Evolutionary conservation across 2,888 invertebrate species (phyloP).

Genomic region (Myopa tessellatipennis): DNA sequence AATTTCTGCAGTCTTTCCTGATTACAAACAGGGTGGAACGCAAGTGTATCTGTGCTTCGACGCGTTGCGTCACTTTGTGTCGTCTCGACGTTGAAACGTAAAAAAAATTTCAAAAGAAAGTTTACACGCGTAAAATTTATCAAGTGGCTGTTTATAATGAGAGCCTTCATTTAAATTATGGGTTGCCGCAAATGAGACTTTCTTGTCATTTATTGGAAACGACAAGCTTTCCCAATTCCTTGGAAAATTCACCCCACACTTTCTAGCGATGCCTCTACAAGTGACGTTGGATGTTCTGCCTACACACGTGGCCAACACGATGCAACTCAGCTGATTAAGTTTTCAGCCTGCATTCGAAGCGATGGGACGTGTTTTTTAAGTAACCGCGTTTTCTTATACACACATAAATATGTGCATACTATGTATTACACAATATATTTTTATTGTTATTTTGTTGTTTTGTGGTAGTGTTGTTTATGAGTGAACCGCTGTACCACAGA

Average conservation of each 20-base stretch:
- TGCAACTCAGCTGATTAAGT: constrained; percentile 45
- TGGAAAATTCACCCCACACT: constrained; percentile 13
- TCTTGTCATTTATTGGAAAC: constrained; percentile 30
- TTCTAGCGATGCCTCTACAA: neutral
- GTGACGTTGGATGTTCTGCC: neutral
- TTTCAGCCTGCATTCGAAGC: constrained; percentile 43
- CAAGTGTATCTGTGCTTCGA: neutral
- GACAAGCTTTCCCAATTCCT: neutral
- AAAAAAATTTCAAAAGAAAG: neutral
- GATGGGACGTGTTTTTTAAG: constrained; percentile 31
- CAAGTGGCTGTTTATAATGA: constrained; percentile 6
- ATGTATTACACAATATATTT: constrained; percentile 4
- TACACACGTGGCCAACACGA: constrained; percentile 35
- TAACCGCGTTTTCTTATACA: neutral
- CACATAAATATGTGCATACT: too few species aligned
- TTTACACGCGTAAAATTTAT: constrained; percentile 18
- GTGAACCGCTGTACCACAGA: neutral
- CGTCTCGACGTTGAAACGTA: neutral
- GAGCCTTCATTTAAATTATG: neutral
- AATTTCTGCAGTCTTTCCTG: neutral
- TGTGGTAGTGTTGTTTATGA: constrained; percentile 35
- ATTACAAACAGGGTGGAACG: neutral
- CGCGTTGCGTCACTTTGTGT: neutral
- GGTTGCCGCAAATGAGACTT: neutral
- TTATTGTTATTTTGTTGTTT: constrained; percentile 34